These are phyloP conservation scores for Proisotoma minuta DNA, from an alignment of 2,888 invertebrate species.

Conservation along the genomic window DNA sequence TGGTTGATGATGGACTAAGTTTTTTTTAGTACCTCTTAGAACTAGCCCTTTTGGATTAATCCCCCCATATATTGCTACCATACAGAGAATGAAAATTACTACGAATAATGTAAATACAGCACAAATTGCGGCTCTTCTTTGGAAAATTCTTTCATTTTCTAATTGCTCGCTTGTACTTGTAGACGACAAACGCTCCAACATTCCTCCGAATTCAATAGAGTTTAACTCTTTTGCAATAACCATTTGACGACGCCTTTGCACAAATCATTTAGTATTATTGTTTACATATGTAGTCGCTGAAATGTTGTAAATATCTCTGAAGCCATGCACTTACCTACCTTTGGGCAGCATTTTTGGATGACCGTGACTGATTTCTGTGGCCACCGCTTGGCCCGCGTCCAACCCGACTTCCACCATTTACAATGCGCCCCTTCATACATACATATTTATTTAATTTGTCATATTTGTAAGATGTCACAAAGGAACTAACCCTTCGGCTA, in stretches of 20 bases:
- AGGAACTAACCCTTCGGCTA: constrained; percentile 39
- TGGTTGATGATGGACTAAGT: no score
- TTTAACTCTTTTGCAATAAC: constrained; percentile 32
- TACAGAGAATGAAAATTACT: constrained; percentile 57
- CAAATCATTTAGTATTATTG: no score
- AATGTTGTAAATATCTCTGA: neutral
- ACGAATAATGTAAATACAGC: constrained; percentile 58
- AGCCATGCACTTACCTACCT: constrained; percentile 32
- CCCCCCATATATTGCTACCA: constrained; percentile 59
- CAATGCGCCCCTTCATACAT: constrained; percentile 32
- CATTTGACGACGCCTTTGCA: constrained; percentile 32
- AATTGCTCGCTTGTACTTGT: neutral
- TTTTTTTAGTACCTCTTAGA: no score
- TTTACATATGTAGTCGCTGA: neutral
- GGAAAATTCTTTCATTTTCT: constrained; percentile 55
- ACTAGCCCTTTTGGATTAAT: constrained; percentile 56
- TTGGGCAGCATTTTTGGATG: constrained; percentile 40
- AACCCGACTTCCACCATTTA: constrained; percentile 20
- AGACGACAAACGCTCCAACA: constrained; percentile 9
- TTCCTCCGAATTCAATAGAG: constrained; percentile 28
- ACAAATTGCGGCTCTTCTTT: constrained; percentile 58
- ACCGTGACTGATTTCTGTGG: constrained; percentile 29
- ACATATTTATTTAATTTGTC: no score
- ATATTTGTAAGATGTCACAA: no score
- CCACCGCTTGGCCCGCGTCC: constrained; percentile 9